Conservation (phyloP, 2,888 invertebrate genomes). For the Hipparchia semele region DNA sequence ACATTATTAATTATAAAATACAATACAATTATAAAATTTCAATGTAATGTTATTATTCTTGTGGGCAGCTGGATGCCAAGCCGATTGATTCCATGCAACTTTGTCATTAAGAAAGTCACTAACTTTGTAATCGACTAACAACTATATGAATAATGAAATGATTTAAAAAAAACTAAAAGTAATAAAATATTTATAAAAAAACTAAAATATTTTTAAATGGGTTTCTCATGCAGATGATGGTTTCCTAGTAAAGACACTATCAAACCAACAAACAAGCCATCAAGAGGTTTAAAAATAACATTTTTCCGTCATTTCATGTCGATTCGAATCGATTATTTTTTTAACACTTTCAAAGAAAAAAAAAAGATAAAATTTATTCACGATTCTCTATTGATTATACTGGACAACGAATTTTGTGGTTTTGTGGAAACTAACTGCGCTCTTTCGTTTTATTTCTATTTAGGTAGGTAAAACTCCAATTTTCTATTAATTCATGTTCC, state of each 20-base stretch:
- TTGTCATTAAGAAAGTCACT: too few relatives aligned
- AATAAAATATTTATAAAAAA: too few relatives aligned
- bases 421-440: conserved; percentile 12
- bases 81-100: too few relatives aligned
- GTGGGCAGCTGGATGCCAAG: too few relatives aligned
- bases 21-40: too few relatives aligned
- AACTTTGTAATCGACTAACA: too few relatives aligned
- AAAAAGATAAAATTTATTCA: conserved; percentile 16
- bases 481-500: conserved; percentile 20
- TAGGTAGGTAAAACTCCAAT: background rate
- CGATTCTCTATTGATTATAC: conserved; percentile 19
- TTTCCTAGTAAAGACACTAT: background rate
- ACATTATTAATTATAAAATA: too few relatives aligned
- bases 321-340: conserved; percentile 16
- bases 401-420: conserved; percentile 13
- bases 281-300: background rate
- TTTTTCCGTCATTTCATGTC: conserved; percentile 15
- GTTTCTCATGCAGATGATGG: too few relatives aligned
- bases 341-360: background rate
- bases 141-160: too few relatives aligned
- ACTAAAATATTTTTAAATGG: too few relatives aligned
- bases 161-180: too few relatives aligned
- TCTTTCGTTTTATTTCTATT: conserved; percentile 12
- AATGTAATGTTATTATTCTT: too few relatives aligned
- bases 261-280: conserved; percentile 3